A percentile compares a stretch with the other conserved stretches of the same genome.
phyloP scores from a whole-genome alignment of 1,140 invertebrate genomes.

The Bombyx mandarina region DNA sequence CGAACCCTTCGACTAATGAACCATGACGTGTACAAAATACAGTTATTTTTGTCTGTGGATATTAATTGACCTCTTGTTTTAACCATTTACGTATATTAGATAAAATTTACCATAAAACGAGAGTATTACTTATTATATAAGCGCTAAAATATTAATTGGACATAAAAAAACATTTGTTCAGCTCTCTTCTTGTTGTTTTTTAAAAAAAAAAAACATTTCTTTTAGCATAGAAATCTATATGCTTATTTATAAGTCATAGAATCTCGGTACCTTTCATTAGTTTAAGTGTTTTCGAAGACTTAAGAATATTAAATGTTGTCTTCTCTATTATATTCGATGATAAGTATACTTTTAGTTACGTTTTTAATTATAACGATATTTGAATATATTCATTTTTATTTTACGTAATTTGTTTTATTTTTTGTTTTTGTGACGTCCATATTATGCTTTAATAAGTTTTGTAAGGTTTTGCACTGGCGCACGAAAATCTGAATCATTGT shows the following conservation, averaged over 20 bases:
- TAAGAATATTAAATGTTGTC: conserved; percentile 29
- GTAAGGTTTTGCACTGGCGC: too few species aligned
- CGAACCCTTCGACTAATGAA: conserved; percentile 31
- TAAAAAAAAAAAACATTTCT: neutral
- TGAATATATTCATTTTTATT: conserved; percentile 71
- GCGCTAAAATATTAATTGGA: too few species aligned
- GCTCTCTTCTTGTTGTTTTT: conserved; percentile 35
- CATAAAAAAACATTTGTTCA: conserved; percentile 8
- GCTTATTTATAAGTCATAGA: conserved; percentile 39
- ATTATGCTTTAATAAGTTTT: too few species aligned
- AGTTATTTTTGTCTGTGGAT: conserved; percentile 11
- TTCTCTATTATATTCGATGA: conserved; percentile 23
- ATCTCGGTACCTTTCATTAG: conserved; percentile 54
- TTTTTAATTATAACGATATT: conserved; percentile 57
- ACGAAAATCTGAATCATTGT: too few species aligned
- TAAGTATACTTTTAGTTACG: conserved; percentile 54
- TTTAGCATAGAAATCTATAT: conserved; percentile 4
- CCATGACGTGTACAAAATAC: conserved; percentile 13
- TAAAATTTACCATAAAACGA: too few species aligned
- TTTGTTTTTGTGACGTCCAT: conserved; percentile 17
- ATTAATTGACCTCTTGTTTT: too few species aligned
- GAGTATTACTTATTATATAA: too few species aligned
- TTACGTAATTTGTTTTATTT: conserved; percentile 64
- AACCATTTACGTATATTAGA: too few species aligned
- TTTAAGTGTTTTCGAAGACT: conserved; percentile 20